Evolutionary conservation across 2,888 invertebrate species (phyloP), one percentile per base, ranked within the genome.

Genomic region (Seladonia tumulorum): DNA sequence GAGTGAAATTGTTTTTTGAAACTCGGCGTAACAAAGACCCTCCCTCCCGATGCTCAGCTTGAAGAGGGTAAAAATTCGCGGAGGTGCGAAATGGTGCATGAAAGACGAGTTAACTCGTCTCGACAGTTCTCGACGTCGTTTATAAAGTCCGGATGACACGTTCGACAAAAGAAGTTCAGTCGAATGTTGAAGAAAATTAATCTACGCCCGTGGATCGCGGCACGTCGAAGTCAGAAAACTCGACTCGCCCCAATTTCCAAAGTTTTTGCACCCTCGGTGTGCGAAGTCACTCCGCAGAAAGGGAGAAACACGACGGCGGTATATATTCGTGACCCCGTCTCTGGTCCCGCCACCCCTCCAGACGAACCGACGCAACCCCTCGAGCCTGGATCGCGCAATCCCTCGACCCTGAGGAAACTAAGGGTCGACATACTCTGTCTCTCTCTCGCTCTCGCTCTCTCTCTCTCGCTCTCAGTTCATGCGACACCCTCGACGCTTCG

Each of bases 331-430:
- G 60, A 35, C 35, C 79, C 76, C 76, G 53, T 77, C 29, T 25
- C 29, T 22, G 63, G 42, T 60, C 77, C 85, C 87, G 66, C 82
- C 80, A 14, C 74, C 49, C 87, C 73, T 74, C 87, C 82, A 82
- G 87, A 87, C 88, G 78, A 80, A 22, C 76, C 68, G 35, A 14
- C 42, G 70, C 74, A 70, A 75, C 76, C 87, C 87, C 87, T 79
- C 82, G 68, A 42, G 42, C 78, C 57, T 53, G 25, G 83, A 86
- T 74, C 83, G 77, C 74, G 66, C 5, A 76, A 79, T 88, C 82
- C 87, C 85, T 85, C 88, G 89, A 89, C 86, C 89, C 87, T 74
- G 83, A 89, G 81, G 83, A 89, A 86, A 85, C 84, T 87, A 82
- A 88, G 88, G 83, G 88, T 87, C 72, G 79, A n/a, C 39, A 73